Evolutionary conservation across 2,797 vertebrate genomes (phyloP).

Genomic region (Coccyzus lansbergi): DNA sequence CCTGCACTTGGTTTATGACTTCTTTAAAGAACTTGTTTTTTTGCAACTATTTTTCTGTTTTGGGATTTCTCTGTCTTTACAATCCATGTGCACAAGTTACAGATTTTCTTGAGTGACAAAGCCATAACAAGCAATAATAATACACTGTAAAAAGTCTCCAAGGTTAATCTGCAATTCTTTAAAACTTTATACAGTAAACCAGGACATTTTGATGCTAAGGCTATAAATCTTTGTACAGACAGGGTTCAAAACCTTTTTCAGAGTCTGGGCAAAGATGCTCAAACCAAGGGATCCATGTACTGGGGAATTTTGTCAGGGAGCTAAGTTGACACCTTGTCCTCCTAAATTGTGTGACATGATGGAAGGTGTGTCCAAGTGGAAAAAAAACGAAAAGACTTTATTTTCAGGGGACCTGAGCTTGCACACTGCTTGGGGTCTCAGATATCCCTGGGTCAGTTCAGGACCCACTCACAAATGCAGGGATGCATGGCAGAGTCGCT

Average conservation of each 20-base stretch:
- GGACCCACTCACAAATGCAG: not conserved
- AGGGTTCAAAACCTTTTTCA: not conserved
- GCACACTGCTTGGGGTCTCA: fast-evolving
- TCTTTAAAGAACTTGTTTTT: not conserved
- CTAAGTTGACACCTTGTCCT: not conserved
- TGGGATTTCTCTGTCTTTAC: not conserved
- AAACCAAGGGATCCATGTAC: fast-evolving
- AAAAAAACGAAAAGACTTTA: not conserved
- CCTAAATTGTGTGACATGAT: not conserved
- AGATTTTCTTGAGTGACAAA: not conserved
- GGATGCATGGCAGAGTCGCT: not conserved
- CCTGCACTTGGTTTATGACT: not conserved
- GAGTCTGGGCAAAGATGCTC: not conserved
- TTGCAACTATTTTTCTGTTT: not conserved
- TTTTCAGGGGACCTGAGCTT: not conserved
- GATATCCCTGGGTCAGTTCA: not conserved
- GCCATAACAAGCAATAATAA: not conserved
- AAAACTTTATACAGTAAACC: not conserved
- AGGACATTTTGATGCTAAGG: not conserved
- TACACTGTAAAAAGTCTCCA: not conserved
- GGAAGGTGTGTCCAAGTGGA: not conserved
- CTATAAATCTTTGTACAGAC: not conserved
- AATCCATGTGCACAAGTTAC: not conserved
- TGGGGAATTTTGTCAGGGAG: not conserved
- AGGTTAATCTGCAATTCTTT: not conserved